Evolutionary conservation across 2,113 vertebrate genomes (phyloP), one percentile per base, ranked within the genome.

Genomic region (Rutilus rutilus): DNA sequence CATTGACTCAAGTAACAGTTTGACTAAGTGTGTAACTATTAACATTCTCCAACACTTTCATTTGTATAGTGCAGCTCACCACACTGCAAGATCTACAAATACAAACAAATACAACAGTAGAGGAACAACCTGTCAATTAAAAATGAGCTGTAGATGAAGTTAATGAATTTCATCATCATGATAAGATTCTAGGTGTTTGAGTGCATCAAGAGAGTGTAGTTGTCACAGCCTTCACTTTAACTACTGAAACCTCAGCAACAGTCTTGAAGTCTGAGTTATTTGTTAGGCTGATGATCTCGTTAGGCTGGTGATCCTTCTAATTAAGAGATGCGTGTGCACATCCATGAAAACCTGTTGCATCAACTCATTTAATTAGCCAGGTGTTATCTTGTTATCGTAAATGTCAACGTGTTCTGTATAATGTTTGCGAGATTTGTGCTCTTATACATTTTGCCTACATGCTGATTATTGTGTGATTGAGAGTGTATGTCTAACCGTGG

Each of bases 321-420:
- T 76, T 76, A 54, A 30, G 15, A 76, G 74, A 54, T 30, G 25
- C 4, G 27, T 52, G 74, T 52, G 45, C 25, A 52, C 45, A 52
- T 76, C 74, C 47, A 76, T 54, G 47, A 76, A 76, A 30, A 76
- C 52, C 25, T 10, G 47, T 52, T 54, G 74, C 74, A 27, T 76
- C 74, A 76, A 54, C 74, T 54, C 74, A 54, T 76, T 76, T 30
- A 52, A 76, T 76, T 76, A 76, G 74, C 25, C 74, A 47, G 74
- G 2, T 17, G 4, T 76, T 76, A 76, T 30, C 45, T 76, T 54
- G n/a, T 76, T 52, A 52, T 76, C 7, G 3, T 76, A 30, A 54
- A 76, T 3, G 5, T n/a, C 21, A 71, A 23, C 14, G 8, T 47
- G 25, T 30, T 67, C 30, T 78, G 39, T 57, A 23, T 15, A 39